Percentiles rank a stretch among this genome's conserved stretches.
Conservation (phyloP, 2,888 invertebrate species). For the Amblyjoppa fuscipennis region DNA sequence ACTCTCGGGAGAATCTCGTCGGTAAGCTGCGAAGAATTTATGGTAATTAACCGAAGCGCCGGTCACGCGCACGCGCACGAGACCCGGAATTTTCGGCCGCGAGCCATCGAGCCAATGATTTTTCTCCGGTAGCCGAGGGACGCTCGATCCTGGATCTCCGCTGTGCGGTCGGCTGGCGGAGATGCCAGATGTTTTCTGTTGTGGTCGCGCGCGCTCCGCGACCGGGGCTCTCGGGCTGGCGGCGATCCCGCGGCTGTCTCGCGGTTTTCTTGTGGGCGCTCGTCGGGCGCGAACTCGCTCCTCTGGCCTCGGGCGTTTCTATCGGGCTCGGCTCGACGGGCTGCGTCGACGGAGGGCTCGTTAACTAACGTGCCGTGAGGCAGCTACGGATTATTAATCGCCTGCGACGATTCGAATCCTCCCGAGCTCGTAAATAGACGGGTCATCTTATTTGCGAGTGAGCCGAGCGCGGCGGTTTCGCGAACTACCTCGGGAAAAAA, state of each 20-base stretch:
- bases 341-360: constrained; percentile 16
- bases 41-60: constrained; percentile 39
- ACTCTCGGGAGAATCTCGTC: not conserved
- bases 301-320: not conserved
- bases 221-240: not conserved
- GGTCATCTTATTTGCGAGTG: not conserved
- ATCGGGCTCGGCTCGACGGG: not conserved
- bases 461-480: not conserved
- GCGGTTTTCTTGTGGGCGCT: not conserved
- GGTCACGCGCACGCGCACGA: not conserved
- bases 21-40: constrained; percentile 46
- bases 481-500: not conserved
- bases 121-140: constrained; percentile 6
- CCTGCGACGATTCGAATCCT: not conserved
- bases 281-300: not conserved
- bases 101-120: not conserved
- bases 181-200: constrained; percentile 46
- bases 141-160: not conserved
- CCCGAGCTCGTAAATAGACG: not conserved
- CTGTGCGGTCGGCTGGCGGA: not conserved
- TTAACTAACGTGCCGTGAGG: not conserved
- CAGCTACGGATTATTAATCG: not conserved
- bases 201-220: constrained; percentile 27
- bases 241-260: constrained; percentile 5
- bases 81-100: constrained; percentile 6